These are phyloP conservation scores for Reticulitermes lucifugus DNA, from an alignment of 2,888 invertebrate genomes.

Conservation along the genomic window DNA sequence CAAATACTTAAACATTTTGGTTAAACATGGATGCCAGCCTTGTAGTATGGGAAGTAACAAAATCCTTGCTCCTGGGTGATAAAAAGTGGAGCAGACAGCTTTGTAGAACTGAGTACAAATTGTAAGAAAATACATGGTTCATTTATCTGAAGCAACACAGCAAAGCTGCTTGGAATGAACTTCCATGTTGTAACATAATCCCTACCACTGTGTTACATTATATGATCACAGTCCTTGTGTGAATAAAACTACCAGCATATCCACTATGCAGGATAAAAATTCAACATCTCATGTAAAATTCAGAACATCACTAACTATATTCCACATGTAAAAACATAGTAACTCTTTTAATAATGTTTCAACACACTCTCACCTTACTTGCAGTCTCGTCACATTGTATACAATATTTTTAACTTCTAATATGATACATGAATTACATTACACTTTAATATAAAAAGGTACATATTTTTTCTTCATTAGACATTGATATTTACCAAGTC, in stretches of 20 bases:
- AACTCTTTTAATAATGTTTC: not conserved
- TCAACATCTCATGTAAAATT: slow-evolving; percentile 34
- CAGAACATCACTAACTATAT: not conserved
- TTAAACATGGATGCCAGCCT: no score
- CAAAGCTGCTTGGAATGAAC: not conserved
- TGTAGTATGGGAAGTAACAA: no score
- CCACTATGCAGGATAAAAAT: slow-evolving; percentile 18
- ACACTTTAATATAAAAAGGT: slow-evolving; percentile 40
- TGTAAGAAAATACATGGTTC: no score
- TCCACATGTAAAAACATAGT: slow-evolving; percentile 36
- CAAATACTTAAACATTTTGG: no score
- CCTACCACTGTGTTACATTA: slow-evolving; percentile 8
- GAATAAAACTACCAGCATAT: slow-evolving; percentile 18
- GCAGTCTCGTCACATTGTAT: slow-evolving; percentile 16
- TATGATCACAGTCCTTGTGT: slow-evolving; percentile 34
- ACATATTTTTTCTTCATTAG: slow-evolving; percentile 21
- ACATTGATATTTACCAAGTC: slow-evolving; percentile 7
- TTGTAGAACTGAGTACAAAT: no score
- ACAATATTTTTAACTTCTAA: not conserved
- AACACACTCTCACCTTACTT: slow-evolving; percentile 2
- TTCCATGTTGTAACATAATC: not conserved
- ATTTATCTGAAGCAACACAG: not conserved
- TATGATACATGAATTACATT: slow-evolving; percentile 33
- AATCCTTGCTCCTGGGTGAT: no score
- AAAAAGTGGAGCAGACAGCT: no score